These are phyloP conservation scores for Tachina grossa DNA, from an alignment of 2,888 invertebrate species.

Conservation along the genomic window DNA sequence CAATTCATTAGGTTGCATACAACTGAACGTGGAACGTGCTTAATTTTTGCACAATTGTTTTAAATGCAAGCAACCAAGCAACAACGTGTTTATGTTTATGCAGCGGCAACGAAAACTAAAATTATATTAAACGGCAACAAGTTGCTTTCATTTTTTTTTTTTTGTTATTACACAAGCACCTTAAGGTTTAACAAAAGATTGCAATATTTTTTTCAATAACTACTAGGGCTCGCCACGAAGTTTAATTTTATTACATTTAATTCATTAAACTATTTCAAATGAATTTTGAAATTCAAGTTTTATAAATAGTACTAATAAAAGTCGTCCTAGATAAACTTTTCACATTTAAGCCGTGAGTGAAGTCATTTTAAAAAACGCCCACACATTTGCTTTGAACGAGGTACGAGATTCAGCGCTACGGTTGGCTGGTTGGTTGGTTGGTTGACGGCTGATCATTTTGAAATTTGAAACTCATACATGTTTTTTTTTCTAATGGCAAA, in stretches of 20 bases:
- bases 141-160: slow-evolving; percentile 14
- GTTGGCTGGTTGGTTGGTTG: neutral
- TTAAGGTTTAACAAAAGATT: slow-evolving; percentile 32
- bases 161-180: slow-evolving; percentile 15
- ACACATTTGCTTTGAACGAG: slow-evolving; percentile 29
- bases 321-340: neutral
- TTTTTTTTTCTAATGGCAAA: slow-evolving; percentile 14
- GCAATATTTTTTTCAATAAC: slow-evolving; percentile 44
- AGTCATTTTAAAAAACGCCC: slow-evolving; percentile 59
- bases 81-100: slow-evolving; percentile 22
- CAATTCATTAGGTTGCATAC: slow-evolving; percentile 55
- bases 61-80: slow-evolving; percentile 3
- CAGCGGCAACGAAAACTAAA: neutral
- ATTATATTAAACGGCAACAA: slow-evolving; percentile 18
- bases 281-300: neutral
- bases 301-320: neutral
- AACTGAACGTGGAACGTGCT: slow-evolving; percentile 64
- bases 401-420: slow-evolving; percentile 12
- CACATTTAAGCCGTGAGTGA: slow-evolving; percentile 44
- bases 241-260: neutral
- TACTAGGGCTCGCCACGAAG: neutral
- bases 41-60: slow-evolving; percentile 60
- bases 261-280: neutral
- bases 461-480: slow-evolving; percentile 42
- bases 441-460: slow-evolving; percentile 35